These are phyloP conservation scores for Neoseiulus cucumeris DNA, from an alignment of 1,140 invertebrate species.

Conservation along the genomic window DNA sequence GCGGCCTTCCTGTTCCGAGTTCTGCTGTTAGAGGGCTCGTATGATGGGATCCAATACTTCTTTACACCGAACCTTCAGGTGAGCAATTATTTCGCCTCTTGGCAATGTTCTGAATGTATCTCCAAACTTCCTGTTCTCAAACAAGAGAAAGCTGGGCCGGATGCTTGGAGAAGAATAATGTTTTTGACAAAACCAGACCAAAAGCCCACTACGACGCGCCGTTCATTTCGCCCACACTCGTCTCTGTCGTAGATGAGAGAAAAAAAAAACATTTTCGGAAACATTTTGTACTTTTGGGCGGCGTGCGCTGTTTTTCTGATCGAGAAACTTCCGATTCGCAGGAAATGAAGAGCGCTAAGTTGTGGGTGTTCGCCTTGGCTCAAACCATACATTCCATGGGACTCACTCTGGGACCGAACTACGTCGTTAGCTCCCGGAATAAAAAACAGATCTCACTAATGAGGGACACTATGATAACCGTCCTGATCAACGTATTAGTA, in stretches of 20 bases:
- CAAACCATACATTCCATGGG: conserved; percentile 84
- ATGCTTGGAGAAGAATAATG: no score
- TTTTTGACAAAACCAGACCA: no score
- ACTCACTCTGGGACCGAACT: conserved; percentile 74
- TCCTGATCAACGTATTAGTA: conserved; percentile 55
- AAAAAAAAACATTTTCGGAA: no score
- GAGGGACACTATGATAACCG: conserved; percentile 58
- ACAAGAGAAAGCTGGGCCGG: no score
- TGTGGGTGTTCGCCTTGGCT: conserved; percentile 73
- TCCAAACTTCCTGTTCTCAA: no score
- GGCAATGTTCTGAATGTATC: no score
- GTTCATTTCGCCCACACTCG: no score
- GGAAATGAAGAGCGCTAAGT: conserved; percentile 29
- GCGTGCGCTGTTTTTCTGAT: no score
- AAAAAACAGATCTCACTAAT: conserved; percentile 73
- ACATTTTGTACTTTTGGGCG: no score
- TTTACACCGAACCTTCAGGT: conserved; percentile 45
- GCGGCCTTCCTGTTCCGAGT: conserved; percentile 55
- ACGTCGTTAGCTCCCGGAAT: conserved; percentile 86
- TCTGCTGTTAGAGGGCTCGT: conserved; percentile 55
- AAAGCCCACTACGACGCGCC: no score
- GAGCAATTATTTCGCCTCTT: not conserved
- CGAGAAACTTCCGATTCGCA: conserved; percentile 10
- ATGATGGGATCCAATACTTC: conserved; percentile 55
- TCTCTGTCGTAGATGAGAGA: no score